Evolutionary conservation across 2,113 vertebrate genomes (phyloP).

Genomic region (Brevimyrus niger): DNA sequence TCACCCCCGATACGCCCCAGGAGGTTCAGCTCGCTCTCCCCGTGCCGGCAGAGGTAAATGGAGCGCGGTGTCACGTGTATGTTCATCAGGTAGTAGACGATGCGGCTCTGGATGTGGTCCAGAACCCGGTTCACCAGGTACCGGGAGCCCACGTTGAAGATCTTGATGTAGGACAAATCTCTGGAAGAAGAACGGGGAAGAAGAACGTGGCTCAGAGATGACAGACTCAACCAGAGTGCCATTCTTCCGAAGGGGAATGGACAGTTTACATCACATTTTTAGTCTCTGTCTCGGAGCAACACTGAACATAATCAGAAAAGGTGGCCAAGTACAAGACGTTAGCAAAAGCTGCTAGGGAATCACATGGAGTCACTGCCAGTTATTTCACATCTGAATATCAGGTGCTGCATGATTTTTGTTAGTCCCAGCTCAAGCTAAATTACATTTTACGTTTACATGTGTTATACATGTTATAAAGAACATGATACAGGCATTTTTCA

Average conservation of each 20-base stretch:
- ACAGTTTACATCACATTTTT: background rate
- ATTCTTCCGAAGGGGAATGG: background rate
- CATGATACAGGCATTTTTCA: background rate
- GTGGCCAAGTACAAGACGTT: background rate
- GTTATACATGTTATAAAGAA: background rate
- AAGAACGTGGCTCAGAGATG: background rate
- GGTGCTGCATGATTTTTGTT: background rate
- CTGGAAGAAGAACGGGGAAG: constrained; percentile 42
- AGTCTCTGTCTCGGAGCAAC: background rate
- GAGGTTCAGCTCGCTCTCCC: constrained; percentile 84
- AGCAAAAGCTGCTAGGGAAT: background rate
- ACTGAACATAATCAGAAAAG: background rate
- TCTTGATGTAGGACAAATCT: constrained; percentile 83
- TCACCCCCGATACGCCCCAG: constrained; percentile 73
- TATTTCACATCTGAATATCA: background rate
- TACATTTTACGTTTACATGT: background rate
- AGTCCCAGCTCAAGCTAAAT: background rate
- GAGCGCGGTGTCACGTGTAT: constrained; percentile 79
- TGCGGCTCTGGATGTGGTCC: constrained; percentile 86
- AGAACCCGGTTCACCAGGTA: constrained; percentile 83
- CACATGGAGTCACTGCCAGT: background rate
- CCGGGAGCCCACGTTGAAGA: constrained; percentile 78
- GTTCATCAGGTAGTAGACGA: constrained; percentile 90
- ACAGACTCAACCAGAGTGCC: background rate
- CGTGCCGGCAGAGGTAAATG: constrained; percentile 84